phyloP scores from a whole-genome alignment of 2,888 invertebrate genomes.

The Timandra comae region DNA sequence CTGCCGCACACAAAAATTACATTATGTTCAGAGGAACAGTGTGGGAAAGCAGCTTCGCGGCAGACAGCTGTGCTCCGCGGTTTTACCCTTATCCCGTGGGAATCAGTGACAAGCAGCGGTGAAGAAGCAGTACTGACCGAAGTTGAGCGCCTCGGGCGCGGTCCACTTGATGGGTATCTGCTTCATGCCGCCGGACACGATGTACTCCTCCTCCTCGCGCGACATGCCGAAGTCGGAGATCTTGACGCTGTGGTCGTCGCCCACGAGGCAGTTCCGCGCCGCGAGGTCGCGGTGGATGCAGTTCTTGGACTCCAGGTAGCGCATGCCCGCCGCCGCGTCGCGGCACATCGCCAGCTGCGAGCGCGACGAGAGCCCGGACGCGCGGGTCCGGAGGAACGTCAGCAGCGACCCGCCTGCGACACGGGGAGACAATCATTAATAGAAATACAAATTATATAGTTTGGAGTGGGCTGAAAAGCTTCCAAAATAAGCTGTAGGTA shows the following conservation, averaged over 20 bases:
- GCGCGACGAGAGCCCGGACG: slow-evolving; percentile 78
- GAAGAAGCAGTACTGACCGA: slow-evolving; percentile 84
- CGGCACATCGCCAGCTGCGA: slow-evolving; percentile 92
- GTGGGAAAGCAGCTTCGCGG: too few relatives aligned
- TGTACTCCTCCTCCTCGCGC: slow-evolving; percentile 96
- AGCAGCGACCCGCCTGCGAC: slow-evolving; percentile 89
- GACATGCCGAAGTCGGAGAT: slow-evolving; percentile 99
- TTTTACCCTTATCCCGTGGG: too few relatives aligned
- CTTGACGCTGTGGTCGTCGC: slow-evolving; percentile 92
- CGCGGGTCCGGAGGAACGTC: slow-evolving; percentile 89
- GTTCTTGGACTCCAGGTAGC: slow-evolving; percentile 95
- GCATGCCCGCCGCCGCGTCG: slow-evolving; percentile 95
- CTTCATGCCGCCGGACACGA: slow-evolving; percentile 98
- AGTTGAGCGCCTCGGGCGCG: slow-evolving; percentile 96
- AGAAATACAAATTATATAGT: too few relatives aligned
- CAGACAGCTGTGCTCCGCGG: too few relatives aligned
- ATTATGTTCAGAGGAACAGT: too few relatives aligned
- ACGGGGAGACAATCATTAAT: background rate
- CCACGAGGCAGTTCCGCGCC: slow-evolving; percentile 94
- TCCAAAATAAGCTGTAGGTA: too few relatives aligned
- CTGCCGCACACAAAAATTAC: too few relatives aligned
- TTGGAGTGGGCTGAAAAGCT: too few relatives aligned
- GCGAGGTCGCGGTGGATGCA: slow-evolving; percentile 98
- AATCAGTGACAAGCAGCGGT: too few relatives aligned
- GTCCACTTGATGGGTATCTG: slow-evolving; percentile 99